These are phyloP conservation scores for Mormyrus iriodes DNA, from an alignment of 2,113 vertebrate genomes.

Conservation along the genomic window DNA sequence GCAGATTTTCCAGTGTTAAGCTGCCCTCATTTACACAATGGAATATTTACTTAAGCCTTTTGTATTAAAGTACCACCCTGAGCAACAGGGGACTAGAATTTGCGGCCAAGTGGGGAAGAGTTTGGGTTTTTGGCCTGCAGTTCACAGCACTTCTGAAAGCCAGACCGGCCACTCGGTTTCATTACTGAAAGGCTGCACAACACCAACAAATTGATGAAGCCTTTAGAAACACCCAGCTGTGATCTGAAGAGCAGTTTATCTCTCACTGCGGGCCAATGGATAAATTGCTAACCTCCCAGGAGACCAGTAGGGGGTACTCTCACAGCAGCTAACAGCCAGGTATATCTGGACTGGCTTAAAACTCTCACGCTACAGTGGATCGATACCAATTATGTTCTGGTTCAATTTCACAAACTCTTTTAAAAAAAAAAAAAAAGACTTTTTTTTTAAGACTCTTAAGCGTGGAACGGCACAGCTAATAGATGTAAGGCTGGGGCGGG, in stretches of 20 bases:
- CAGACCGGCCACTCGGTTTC: neutral
- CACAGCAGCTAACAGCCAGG: neutral
- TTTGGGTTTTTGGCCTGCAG: neutral
- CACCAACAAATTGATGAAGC: neutral
- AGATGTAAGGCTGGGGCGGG: neutral
- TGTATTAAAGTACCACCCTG: neutral
- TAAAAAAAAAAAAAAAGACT: too few relatives aligned
- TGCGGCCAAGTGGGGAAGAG: neutral
- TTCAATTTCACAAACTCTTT: neutral
- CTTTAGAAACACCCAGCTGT: neutral
- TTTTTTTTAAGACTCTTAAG: constrained; percentile 1
- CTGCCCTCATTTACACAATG: neutral
- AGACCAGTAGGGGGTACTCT: neutral
- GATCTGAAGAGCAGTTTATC: neutral
- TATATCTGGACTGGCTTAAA: neutral
- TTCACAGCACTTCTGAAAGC: neutral
- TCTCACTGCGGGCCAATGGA: neutral
- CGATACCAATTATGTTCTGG: neutral
- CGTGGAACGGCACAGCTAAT: neutral
- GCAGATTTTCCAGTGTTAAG: neutral
- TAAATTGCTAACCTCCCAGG: neutral
- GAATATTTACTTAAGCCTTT: neutral
- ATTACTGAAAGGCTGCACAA: neutral
- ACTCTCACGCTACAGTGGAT: neutral
- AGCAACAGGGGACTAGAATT: neutral